These are phyloP conservation scores for Hippocampus kuda DNA, from an alignment of 2,797 vertebrate genomes.

Conservation along the genomic window DNA sequence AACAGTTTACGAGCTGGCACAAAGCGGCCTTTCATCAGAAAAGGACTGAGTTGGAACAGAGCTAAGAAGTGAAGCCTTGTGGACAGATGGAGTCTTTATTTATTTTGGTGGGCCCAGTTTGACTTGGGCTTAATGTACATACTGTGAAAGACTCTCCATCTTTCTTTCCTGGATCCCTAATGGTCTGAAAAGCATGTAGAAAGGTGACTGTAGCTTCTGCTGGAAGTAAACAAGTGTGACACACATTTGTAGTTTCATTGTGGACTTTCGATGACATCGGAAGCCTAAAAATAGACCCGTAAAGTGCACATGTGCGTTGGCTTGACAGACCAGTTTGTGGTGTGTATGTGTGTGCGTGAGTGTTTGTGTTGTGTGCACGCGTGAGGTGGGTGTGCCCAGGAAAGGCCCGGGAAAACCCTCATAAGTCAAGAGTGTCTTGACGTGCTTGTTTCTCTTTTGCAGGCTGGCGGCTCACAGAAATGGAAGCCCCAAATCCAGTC, in stretches of 20 bases:
- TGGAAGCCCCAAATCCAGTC: slow-evolving; percentile 76
- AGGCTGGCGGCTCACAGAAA: slow-evolving; percentile 68
- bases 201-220: neutral
- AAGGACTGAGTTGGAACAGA: slow-evolving; percentile 52
- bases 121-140: slow-evolving; percentile 43
- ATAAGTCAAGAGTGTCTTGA: slow-evolving; percentile 24
- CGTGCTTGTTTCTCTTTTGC: slow-evolving; percentile 36
- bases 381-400: slow-evolving; percentile 15
- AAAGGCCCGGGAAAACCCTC: slow-evolving; percentile 17
- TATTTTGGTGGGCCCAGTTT: slow-evolving; percentile 41
- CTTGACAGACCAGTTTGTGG: slow-evolving; percentile 10
- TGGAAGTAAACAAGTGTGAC: neutral
- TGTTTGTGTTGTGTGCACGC: slow-evolving; percentile 9
- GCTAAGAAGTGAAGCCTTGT: slow-evolving; percentile 33
- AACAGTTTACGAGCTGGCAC: slow-evolving; percentile 60
- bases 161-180: neutral
- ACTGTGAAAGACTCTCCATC: slow-evolving; percentile 36
- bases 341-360: neutral
- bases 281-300: neutral
- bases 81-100: slow-evolving; percentile 45
- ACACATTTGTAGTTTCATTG: slow-evolving; percentile 1
- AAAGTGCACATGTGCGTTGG: neutral
- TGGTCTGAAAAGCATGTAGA: neutral
- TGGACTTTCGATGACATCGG: neutral
- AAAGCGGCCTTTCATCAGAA: slow-evolving; percentile 62